phyloP scores from a whole-genome alignment of 2,797 vertebrate species.

The Sitta carolinensis region DNA sequence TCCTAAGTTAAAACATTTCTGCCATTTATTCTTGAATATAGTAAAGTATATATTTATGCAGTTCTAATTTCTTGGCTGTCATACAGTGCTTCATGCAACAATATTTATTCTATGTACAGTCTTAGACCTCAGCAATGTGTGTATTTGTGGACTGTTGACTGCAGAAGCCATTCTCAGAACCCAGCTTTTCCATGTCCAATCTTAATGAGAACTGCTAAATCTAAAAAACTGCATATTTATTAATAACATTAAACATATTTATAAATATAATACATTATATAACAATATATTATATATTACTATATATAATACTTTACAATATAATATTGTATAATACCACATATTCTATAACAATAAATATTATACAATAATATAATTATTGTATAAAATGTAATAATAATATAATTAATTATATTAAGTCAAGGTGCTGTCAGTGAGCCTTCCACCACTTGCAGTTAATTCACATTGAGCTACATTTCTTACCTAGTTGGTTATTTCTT shows the following conservation, averaged over 20 bases:
- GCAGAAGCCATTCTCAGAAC: background rate
- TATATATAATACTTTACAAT: background rate
- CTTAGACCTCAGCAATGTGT: background rate
- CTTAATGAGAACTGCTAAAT: background rate
- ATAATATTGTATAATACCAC: background rate
- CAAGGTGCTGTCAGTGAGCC: rapidly evolving
- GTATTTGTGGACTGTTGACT: background rate
- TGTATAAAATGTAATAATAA: background rate
- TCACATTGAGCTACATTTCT: background rate
- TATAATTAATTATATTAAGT: background rate
- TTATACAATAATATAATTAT: background rate
- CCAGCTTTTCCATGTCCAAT: background rate
- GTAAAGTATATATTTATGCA: background rate
- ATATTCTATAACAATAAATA: background rate
- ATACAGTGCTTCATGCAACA: background rate
- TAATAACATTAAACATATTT: background rate
- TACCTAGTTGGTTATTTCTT: background rate
- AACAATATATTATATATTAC: background rate
- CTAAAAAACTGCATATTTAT: background rate
- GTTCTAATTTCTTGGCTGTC: background rate
- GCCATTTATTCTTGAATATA: background rate
- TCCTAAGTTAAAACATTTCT: background rate
- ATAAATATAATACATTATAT: background rate
- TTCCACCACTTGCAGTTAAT: background rate
- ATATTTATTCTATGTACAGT: background rate